Percentiles rank a stretch among this genome's conserved stretches.
These are phyloP conservation scores for Diceros bicornis DNA, from an alignment of 2,797 vertebrate species.

Conservation along the genomic window DNA sequence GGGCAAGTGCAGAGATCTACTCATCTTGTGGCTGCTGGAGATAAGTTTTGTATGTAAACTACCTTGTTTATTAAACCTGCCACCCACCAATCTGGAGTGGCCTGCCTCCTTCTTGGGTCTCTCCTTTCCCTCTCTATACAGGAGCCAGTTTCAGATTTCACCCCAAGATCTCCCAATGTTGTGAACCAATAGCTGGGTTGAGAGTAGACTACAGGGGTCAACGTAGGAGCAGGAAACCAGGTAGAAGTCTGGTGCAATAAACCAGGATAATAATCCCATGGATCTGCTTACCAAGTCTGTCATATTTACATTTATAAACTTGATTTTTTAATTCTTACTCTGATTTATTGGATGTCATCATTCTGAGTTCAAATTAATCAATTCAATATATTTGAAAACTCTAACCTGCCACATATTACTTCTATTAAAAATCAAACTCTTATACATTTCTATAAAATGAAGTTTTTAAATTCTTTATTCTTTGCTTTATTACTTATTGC, in stretches of 20 bases:
- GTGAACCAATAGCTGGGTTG: not conserved
- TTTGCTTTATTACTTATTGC: not conserved
- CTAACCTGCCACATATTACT: not conserved
- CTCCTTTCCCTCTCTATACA: not conserved
- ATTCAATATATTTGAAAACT: not conserved
- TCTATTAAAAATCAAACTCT: constrained; percentile 1
- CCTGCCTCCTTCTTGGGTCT: not conserved
- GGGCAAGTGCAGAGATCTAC: not conserved
- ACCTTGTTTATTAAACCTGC: not conserved
- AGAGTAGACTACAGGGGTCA: not conserved
- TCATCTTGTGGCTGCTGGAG: not conserved
- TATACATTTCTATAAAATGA: not conserved
- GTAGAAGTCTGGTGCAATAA: not conserved
- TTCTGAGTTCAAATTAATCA: not conserved
- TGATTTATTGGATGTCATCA: not conserved
- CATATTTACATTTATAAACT: not conserved
- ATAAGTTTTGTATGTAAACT: not conserved
- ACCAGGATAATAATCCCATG: not conserved
- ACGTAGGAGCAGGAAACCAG: not conserved
- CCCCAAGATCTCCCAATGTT: not conserved
- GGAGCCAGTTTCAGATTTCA: not conserved
- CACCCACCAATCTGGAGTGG: not conserved
- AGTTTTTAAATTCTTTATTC: not conserved
- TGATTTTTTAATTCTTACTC: not conserved
- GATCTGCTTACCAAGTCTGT: not conserved